A percentile compares a stretch with the other conserved stretches of the same genome.
These are phyloP conservation scores for Chaenogobius annularis DNA, from an alignment of 2,113 vertebrate species.

Conservation along the genomic window DNA sequence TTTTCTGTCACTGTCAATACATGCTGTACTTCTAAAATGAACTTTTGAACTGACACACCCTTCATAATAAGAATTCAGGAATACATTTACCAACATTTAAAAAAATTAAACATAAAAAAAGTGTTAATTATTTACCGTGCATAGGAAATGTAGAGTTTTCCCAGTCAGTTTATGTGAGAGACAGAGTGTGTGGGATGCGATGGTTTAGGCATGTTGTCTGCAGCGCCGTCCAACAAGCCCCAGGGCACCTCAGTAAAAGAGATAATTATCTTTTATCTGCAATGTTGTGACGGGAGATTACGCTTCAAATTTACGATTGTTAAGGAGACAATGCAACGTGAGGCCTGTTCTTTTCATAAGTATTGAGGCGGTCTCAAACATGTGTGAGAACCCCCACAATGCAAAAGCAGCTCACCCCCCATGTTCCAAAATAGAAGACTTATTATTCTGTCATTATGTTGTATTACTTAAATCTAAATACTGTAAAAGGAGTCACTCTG, in stretches of 20 bases:
- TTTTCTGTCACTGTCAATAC: constrained; percentile 22
- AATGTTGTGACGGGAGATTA: constrained; percentile 82
- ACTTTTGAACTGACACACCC: constrained; percentile 34
- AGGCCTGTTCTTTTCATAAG: constrained; percentile 64
- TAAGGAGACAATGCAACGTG: constrained; percentile 74
- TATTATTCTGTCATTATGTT: background rate
- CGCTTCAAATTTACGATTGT: constrained; percentile 82
- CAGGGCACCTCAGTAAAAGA: constrained; percentile 74
- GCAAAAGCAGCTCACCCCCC: constrained; percentile 56
- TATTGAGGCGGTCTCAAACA: constrained; percentile 60
- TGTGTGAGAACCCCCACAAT: constrained; percentile 71
- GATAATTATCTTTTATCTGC: constrained; percentile 84
- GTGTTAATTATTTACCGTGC: background rate
- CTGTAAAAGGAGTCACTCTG: too few species aligned
- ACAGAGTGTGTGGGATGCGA: constrained; percentile 47
- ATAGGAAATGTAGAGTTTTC: background rate
- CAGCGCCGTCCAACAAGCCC: constrained; percentile 71
- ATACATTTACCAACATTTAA: background rate
- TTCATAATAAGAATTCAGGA: background rate
- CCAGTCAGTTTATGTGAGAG: constrained; percentile 29
- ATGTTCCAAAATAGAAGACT: constrained; percentile 45
- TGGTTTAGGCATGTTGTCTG: constrained; percentile 69
- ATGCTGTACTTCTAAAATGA: constrained; percentile 24
- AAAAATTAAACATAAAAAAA: background rate
- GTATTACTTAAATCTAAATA: too few species aligned